These are phyloP conservation scores for Nasonia longicornis DNA, from an alignment of 1,140 invertebrate species.

Conservation along the genomic window DNA sequence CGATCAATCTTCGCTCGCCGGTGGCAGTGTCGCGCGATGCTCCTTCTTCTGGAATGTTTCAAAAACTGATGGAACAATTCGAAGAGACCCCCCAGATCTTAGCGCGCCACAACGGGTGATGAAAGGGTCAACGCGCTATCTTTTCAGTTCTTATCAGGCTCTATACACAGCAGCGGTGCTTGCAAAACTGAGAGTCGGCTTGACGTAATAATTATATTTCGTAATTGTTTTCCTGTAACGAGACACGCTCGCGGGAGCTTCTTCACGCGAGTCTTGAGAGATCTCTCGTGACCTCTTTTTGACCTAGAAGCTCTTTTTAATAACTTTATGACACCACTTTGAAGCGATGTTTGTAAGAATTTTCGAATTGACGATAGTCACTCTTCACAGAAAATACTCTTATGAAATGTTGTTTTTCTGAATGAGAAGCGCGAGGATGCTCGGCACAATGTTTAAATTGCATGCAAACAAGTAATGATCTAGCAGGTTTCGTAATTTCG, in stretches of 20 bases:
- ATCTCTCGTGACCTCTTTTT: neutral
- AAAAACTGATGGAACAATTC: neutral
- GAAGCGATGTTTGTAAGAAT: neutral
- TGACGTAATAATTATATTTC: constrained; percentile 27
- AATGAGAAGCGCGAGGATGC: neutral
- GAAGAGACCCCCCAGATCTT: constrained; percentile 32
- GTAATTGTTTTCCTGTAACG: constrained; percentile 26
- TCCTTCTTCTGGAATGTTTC: neutral
- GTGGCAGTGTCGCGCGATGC: neutral
- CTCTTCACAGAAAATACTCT: neutral
- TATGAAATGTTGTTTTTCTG: neutral
- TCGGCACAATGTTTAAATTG: neutral
- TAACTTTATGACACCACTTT: neutral
- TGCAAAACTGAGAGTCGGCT: neutral
- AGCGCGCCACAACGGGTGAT: neutral
- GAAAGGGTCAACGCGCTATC: constrained; percentile 28
- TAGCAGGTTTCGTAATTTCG: constrained; percentile 3
- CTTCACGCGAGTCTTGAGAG: neutral
- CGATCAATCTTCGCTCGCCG: neutral
- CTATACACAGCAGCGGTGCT: neutral
- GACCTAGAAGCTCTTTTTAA: constrained; percentile 1
- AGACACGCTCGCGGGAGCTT: neutral
- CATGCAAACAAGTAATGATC: neutral
- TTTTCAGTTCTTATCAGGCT: constrained; percentile 25
- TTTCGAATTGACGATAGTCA: neutral